A percentile compares a stretch with the other conserved stretches of the same genome.
Conservation (phyloP, 2,113 vertebrate species). For the Ornithorhynchus anatinus region DNA sequence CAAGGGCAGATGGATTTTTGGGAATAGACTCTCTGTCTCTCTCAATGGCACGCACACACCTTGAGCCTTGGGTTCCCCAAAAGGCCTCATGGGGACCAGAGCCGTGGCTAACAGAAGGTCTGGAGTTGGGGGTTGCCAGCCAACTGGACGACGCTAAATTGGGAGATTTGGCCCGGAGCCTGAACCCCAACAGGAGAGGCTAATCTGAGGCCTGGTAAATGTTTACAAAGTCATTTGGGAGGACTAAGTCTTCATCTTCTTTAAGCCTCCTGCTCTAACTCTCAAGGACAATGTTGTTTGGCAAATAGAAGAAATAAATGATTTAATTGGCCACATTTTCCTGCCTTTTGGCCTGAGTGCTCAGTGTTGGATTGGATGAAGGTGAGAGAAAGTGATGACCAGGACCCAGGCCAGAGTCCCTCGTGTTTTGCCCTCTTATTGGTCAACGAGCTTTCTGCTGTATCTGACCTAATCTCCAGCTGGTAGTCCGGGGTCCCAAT, state of each 20-base stretch:
- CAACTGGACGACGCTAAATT: too few relatives aligned
- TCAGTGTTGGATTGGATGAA: constrained; percentile 14
- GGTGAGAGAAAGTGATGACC: fast-evolving
- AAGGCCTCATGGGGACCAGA: neutral
- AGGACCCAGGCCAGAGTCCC: fast-evolving
- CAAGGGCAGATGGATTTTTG: too few relatives aligned
- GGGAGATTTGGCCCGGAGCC: too few relatives aligned
- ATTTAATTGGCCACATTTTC: constrained; percentile 24
- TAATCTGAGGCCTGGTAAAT: constrained; percentile 31
- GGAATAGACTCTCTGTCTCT: too few relatives aligned
- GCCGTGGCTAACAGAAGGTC: neutral
- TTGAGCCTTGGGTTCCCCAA: neutral
- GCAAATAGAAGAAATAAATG: constrained; percentile 17
- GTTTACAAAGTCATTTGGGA: constrained; percentile 31
- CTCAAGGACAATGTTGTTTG: too few relatives aligned
- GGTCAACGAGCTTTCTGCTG: too few relatives aligned
- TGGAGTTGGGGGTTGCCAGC: fast-evolving
- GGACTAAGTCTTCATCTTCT: constrained; percentile 12
- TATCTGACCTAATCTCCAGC: too few relatives aligned
- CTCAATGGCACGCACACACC: fast-evolving
- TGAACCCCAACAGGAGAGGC: neutral
- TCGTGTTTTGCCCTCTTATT: too few relatives aligned
- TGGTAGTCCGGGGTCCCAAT: too few relatives aligned
- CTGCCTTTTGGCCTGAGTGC: constrained; percentile 2
- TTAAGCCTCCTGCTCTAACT: fast-evolving